Conservation (phyloP, 64 coral and sea anemone species). For the Acropora yongei region DNA sequence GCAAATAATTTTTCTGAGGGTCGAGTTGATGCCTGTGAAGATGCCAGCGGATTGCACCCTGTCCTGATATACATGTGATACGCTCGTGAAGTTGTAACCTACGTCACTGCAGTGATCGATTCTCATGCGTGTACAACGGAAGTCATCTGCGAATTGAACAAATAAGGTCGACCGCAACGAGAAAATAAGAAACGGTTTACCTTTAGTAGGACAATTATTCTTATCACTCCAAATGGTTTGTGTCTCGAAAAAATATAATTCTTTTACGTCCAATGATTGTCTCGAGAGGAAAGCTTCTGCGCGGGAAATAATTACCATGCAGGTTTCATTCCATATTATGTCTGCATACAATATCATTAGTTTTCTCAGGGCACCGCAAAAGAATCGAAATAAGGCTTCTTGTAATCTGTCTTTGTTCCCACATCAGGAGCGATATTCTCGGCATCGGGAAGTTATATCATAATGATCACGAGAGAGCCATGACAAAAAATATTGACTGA, state of each 20-base stretch:
- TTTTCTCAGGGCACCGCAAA: no score
- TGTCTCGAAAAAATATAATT: no score
- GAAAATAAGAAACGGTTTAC: neutral
- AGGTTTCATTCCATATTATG: neutral
- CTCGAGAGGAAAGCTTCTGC: neutral
- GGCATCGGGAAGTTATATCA: no score
- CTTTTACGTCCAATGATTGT: neutral
- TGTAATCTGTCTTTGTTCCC: no score
- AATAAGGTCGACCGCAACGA: neutral
- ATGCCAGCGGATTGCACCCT: neutral
- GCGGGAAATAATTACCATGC: neutral
- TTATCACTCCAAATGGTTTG: no score
- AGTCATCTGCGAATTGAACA: neutral
- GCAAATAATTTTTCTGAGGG: constrained; percentile 28
- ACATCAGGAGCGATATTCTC: no score
- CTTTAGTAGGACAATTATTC: no score
- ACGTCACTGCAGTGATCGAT: neutral
- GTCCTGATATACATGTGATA: constrained; percentile 23
- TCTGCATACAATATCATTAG: neutral
- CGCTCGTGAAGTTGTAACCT: constrained; percentile 1
- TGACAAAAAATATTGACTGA: neutral
- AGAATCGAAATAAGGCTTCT: no score
- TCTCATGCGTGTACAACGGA: neutral
- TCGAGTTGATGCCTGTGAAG: neutral
- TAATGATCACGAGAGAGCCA: no score